Base-by-base conservation (phyloP, 2,888 invertebrate species). In the Lottia gigantea region DNA sequence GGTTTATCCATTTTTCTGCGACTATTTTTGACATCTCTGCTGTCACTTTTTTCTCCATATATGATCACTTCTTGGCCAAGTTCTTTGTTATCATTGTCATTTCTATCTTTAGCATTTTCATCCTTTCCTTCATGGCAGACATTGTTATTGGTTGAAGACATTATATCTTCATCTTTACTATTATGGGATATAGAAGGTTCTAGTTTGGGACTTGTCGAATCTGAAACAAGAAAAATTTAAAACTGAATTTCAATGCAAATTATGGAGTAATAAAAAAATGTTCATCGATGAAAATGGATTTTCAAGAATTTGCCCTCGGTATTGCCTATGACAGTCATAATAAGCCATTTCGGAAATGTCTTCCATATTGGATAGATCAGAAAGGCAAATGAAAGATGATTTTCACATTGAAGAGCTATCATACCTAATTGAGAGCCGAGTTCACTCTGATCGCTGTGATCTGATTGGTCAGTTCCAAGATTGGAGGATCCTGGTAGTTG, bases 401-500 rank as follows among this genome's bases (percentile, higher is more conserved):
- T 14, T 2, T 3, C 12, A 66, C n/a, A 14, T 14, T 11, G 15
- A 2, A 19, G 2, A 16, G 19, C 3, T 61, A 26, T 4, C 66
- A 19, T 64, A 77, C 77, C 77, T 71, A 66, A 69, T 63, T 76
- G 75, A 31, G 74, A 71, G 0, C 75, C 76, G 4, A 66, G 66
- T 31, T 82, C 79, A 64, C 75, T 74, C 46, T 63, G 68, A 23
- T 78, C 79, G 11, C 76, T 76, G 68, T 80, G 76, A 55, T 80
- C 78, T 47, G 74, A 75, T 23, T 71, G 72, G 66, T 83, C 80
- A 16, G 74, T 72, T 7, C 77, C 78, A 8, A 62, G 63, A 45
- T 70, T 73, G 16, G 68, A 71, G 55, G 78, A 76, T 86, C 96
- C 76, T n/a, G 76, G 74, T 71, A 83, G 89, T 90, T 97, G 97